Evolutionary conservation across 2,113 vertebrate genomes (phyloP).

Genomic region (Toxotes jaculatrix): DNA sequence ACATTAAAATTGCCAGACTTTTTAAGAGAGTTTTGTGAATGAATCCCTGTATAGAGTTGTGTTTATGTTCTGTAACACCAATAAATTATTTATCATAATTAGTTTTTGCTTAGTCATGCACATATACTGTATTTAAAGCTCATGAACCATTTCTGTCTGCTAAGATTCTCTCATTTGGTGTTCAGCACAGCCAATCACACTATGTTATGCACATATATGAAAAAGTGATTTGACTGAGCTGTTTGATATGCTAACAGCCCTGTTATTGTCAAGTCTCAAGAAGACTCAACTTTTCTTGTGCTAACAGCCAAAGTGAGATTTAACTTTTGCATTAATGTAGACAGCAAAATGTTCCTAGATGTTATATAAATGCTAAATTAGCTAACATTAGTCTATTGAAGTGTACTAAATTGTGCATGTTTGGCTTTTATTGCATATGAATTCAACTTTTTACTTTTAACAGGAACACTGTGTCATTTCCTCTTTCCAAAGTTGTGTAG

Average conservation of each 20-base stretch:
- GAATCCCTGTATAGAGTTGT: not conserved
- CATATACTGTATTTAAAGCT: not conserved
- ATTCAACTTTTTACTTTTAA: not conserved
- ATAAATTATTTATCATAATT: not conserved
- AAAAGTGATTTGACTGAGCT: not conserved
- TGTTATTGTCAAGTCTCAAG: not conserved
- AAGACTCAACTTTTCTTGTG: not conserved
- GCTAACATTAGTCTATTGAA: not conserved
- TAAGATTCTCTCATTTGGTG: not conserved
- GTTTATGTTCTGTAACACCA: not conserved
- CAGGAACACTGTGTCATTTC: not conserved
- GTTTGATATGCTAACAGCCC: not conserved
- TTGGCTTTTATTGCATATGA: not conserved
- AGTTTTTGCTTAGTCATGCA: not conserved
- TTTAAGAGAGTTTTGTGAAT: too few relatives aligned
- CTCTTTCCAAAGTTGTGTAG: not conserved
- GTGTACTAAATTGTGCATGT: not conserved
- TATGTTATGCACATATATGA: not conserved
- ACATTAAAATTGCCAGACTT: not conserved
- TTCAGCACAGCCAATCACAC: not conserved
- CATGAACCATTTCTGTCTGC: not conserved
- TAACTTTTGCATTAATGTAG: not conserved
- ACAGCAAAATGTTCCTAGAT: not conserved
- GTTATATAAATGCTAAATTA: not conserved
- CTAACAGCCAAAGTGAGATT: not conserved